Percentiles rank a stretch among this genome's conserved stretches.
Conservation (phyloP, 2,888 invertebrate species). For the Heteromurus nitidus region DNA sequence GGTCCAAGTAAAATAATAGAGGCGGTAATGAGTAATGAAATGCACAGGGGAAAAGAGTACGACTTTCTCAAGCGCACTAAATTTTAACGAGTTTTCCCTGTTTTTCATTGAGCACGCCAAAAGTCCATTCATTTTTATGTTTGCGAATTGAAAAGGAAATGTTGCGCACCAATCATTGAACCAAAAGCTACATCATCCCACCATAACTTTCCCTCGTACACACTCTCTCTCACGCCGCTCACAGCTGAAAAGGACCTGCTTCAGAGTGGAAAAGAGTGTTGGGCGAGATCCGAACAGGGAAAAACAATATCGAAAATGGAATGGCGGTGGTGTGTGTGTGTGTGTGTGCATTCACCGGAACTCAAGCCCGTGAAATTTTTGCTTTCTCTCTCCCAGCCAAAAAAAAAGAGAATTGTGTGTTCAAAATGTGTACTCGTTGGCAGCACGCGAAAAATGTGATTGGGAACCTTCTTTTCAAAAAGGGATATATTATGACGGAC, state of each 20-base stretch:
- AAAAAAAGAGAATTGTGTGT: background rate
- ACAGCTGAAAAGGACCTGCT: background rate
- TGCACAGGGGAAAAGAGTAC: background rate
- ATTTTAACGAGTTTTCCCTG: slow-evolving; percentile 60
- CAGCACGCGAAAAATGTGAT: too few relatives aligned
- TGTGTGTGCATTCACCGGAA: slow-evolving; percentile 23
- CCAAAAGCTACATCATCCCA: too few relatives aligned
- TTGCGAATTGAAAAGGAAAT: slow-evolving; percentile 18
- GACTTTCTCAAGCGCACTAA: slow-evolving; percentile 47
- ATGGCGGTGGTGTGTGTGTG: background rate
- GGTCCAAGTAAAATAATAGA: background rate
- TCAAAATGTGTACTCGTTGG: too few relatives aligned
- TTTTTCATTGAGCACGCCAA: slow-evolving; percentile 27
- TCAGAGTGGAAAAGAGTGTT: slow-evolving; percentile 4
- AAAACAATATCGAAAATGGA: slow-evolving; percentile 28
- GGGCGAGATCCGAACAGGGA: background rate
- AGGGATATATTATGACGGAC: too few relatives aligned
- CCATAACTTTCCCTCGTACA: too few relatives aligned
- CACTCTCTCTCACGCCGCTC: background rate
- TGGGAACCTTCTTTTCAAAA: too few relatives aligned
- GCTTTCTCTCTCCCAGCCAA: background rate
- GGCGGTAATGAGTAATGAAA: background rate
- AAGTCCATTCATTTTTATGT: slow-evolving; percentile 58
- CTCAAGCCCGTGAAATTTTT: slow-evolving; percentile 25
- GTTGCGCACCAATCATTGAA: background rate